Evolutionary conservation across 2,888 invertebrate species (phyloP).

Genomic region (Stenurella melanura): DNA sequence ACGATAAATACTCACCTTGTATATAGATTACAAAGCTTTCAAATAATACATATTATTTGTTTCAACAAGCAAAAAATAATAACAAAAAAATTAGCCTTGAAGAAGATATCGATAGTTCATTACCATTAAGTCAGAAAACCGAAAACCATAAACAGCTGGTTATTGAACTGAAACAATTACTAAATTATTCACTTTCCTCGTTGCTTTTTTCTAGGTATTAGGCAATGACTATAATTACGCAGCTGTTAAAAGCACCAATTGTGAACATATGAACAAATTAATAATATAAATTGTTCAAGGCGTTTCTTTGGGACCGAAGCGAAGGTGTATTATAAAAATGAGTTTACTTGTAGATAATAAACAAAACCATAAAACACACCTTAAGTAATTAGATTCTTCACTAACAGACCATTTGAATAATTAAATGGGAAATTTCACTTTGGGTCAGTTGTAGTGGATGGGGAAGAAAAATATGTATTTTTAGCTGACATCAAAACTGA

Average conservation of each 20-base stretch:
- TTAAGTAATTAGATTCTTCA: not conserved
- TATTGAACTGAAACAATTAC: not conserved
- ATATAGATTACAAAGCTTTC: not conserved
- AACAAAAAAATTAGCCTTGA: not conserved
- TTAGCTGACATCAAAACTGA: too few relatives aligned
- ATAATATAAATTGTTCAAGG: not conserved
- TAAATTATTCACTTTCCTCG: constrained; percentile 11
- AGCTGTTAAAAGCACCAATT: not conserved
- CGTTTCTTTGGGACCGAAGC: not conserved
- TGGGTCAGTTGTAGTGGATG: not conserved
- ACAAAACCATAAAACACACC: not conserved
- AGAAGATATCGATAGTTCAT: constrained; percentile 8
- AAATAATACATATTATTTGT: not conserved
- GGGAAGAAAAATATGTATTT: too few relatives aligned
- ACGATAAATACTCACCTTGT: not conserved
- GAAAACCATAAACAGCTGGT: constrained; percentile 7
- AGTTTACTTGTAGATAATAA: not conserved
- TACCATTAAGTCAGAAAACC: constrained; percentile 16
- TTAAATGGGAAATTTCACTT: not conserved
- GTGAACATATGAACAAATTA: not conserved
- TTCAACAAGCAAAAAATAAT: not conserved
- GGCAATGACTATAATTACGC: constrained; percentile 8
- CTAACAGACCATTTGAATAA: not conserved
- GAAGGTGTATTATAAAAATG: not conserved
- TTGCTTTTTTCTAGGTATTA: not conserved